A percentile compares a stretch with the other conserved stretches of the same genome.
These are phyloP conservation scores for Rhizomys pruinosus DNA, from an alignment of 2,113 vertebrate species.

Conservation along the genomic window DNA sequence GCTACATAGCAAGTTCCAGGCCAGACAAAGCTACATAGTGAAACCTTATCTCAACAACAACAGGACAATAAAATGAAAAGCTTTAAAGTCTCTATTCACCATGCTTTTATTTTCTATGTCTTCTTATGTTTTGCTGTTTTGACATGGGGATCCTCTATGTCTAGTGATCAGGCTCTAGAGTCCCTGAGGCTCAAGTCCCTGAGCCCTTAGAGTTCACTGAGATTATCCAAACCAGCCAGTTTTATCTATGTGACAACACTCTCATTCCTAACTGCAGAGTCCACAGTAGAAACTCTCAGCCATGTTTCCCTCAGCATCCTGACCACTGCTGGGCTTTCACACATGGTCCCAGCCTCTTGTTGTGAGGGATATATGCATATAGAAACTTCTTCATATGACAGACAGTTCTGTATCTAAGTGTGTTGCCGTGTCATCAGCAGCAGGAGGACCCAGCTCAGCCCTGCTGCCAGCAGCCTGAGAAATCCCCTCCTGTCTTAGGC, in stretches of 20 bases:
- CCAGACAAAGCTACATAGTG: too few species aligned
- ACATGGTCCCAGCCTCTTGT: neutral
- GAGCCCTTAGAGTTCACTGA: neutral
- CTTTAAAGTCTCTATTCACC: neutral
- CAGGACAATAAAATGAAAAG: too few species aligned
- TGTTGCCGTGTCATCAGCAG: neutral
- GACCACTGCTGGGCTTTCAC: neutral
- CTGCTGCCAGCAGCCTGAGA: neutral
- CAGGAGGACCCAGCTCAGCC: neutral
- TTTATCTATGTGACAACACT: neutral
- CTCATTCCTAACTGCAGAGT: neutral
- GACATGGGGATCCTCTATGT: neutral
- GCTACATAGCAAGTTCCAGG: too few species aligned
- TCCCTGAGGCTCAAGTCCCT: too few species aligned
- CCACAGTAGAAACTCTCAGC: neutral
- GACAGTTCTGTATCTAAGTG: neutral
- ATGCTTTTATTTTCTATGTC: neutral
- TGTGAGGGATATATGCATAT: neutral
- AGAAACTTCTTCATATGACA: neutral
- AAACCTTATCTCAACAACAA: too few species aligned
- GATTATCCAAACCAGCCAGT: neutral
- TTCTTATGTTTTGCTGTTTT: neutral
- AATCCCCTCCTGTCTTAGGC: neutral
- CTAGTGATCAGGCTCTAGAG: neutral
- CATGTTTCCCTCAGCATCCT: neutral